A percentile compares a stretch with the other conserved stretches of the same genome.
Evolutionary conservation across 23 tunicate species (phyloP).

Genomic region (Ciona savignyi): DNA sequence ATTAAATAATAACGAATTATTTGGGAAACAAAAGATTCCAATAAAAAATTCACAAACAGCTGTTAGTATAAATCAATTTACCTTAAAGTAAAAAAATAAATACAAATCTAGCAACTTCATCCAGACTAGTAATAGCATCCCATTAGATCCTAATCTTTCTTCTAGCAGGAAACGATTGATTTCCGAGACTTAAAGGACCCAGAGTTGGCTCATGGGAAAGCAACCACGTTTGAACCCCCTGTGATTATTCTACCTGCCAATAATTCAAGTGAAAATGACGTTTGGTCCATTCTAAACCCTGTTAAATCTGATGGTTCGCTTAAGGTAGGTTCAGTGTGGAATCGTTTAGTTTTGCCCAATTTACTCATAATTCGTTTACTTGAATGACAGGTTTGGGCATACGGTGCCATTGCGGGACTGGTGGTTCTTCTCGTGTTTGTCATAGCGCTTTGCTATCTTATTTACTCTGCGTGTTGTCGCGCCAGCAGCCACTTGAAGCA

Average conservation of each 20-base stretch:
- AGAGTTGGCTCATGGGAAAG: neutral
- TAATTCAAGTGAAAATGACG: neutral
- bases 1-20: no score
- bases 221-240: neutral
- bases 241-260: conserved; percentile 13
- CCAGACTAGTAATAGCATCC: no score
- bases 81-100: neutral
- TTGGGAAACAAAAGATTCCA: neutral
- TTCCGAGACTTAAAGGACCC: neutral
- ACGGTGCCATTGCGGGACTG: conserved; percentile 78
- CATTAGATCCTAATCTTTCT: no score
- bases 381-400: conserved; percentile 88
- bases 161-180: neutral
- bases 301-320: conserved; percentile 25
- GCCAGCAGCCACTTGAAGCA: conserved; percentile 10
- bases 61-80: no score
- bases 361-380: no score
- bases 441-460: conserved; percentile 55
- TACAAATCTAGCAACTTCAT: neutral
- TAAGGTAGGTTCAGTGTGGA: conserved; percentile 11
- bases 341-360: neutral
- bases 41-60: neutral
- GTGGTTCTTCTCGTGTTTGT: conserved; percentile 47
- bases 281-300: conserved; percentile 24
- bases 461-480: conserved; percentile 30